phyloP scores from a whole-genome alignment of 2,113 vertebrate species.

The Tachysurus fulvidraco region DNA sequence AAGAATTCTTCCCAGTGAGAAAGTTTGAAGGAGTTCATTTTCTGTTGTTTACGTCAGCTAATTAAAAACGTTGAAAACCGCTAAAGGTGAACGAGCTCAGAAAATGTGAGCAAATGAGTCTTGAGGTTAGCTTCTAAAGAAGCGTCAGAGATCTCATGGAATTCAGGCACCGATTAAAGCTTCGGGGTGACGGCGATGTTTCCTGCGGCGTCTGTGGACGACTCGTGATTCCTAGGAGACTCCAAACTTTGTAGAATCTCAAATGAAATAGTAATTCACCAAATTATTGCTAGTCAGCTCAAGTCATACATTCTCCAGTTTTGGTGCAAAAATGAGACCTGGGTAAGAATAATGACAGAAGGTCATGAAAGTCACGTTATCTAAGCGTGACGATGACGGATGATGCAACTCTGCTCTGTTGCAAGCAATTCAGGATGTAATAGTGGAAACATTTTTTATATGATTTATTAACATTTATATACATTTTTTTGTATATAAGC shows the following conservation, averaged over 20 bases:
- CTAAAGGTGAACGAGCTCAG: slow-evolving; percentile 6
- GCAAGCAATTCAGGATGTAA: background rate
- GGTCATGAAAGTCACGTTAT: background rate
- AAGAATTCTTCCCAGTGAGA: background rate
- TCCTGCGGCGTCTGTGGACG: background rate
- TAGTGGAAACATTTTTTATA: background rate
- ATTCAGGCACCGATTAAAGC: background rate
- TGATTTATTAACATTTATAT: no score
- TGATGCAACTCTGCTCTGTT: background rate
- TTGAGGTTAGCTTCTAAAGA: background rate
- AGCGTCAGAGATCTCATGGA: background rate
- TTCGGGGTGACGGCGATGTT: background rate
- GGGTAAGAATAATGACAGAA: background rate
- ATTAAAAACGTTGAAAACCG: background rate
- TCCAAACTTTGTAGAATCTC: background rate
- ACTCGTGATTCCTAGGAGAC: background rate
- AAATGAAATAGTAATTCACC: background rate
- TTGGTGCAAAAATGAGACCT: background rate
- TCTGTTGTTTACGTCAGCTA: background rate
- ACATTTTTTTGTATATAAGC: no score
- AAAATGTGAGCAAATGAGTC: background rate
- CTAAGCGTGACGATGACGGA: background rate
- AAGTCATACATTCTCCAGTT: background rate
- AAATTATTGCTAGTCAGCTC: background rate
- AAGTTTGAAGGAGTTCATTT: background rate